Conservation (phyloP, 2,113 vertebrate species). For the Myrmecophaga tridactyla region DNA sequence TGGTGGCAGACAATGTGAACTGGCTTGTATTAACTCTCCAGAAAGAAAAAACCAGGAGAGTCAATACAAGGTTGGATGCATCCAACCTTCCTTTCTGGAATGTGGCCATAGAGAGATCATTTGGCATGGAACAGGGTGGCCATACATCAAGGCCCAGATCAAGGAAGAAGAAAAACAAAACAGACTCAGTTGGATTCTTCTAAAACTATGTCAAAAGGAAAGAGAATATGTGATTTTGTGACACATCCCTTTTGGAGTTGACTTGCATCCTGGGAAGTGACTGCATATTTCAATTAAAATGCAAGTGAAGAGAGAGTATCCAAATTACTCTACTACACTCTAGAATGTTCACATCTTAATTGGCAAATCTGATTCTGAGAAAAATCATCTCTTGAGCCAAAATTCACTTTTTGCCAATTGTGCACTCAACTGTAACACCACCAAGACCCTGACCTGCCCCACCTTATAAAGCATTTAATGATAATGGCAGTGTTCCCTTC, state of each 20-base stretch:
- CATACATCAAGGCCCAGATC: neutral
- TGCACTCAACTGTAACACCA: neutral
- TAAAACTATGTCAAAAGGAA: neutral
- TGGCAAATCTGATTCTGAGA: neutral
- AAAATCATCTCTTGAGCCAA: neutral
- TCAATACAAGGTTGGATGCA: neutral
- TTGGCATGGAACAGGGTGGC: neutral
- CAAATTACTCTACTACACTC: neutral
- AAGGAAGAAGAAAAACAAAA: neutral
- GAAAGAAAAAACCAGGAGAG: neutral
- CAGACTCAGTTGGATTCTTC: neutral
- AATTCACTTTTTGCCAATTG: neutral
- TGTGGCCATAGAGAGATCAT: neutral
- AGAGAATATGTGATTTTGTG: neutral
- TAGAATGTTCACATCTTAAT: neutral
- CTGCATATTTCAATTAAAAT: neutral
- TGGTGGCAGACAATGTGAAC: neutral
- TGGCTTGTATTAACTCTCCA: neutral
- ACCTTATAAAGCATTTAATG: neutral
- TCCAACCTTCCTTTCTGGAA: neutral
- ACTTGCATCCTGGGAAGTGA: neutral
- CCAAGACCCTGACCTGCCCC: neutral
- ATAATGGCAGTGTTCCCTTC: neutral
- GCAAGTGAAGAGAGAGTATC: no score
- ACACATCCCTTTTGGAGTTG: neutral